A percentile compares a stretch with the other conserved stretches of the same genome.
Evolutionary conservation across 2,888 invertebrate species (phyloP).

Genomic region (Sussaba pulchella): DNA sequence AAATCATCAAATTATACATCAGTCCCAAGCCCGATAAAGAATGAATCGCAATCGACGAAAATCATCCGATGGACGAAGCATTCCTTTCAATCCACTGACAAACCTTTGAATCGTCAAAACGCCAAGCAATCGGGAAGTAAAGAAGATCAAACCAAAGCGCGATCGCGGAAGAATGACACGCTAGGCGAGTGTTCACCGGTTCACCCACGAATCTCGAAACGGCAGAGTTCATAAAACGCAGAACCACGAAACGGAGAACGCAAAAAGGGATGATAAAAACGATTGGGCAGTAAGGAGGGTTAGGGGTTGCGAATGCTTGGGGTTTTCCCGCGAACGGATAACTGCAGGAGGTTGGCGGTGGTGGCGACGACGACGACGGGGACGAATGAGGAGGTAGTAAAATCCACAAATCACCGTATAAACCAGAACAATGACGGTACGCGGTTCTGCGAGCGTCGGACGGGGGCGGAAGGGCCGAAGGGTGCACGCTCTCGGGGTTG

Average conservation of each 20-base stretch:
- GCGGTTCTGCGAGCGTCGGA: conserved; percentile 70
- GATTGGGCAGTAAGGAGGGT: conserved; percentile 34
- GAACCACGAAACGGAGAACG: conserved; percentile 7
- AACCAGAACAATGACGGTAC: conserved; percentile 83
- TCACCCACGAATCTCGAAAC: conserved; percentile 20
- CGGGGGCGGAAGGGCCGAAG: conserved; percentile 55
- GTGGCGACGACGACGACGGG: conserved; percentile 56
- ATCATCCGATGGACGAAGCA: no score
- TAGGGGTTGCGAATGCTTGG: conserved; percentile 60
- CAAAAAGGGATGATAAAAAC: conserved; percentile 34
- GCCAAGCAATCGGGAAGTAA: no score
- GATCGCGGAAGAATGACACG: background rate
- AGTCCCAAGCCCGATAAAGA: no score
- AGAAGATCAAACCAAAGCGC: background rate
- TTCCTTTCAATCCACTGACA: background rate
- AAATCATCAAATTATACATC: no score
- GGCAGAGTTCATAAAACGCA: conserved; percentile 48
- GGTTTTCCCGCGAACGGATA: conserved; percentile 30
- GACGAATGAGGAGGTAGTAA: conserved; percentile 74
- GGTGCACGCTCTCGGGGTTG: conserved; percentile 66
- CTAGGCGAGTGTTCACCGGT: conserved; percentile 6
- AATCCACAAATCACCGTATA: conserved; percentile 84
- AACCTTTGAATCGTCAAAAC: background rate
- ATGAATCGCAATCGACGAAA: background rate
- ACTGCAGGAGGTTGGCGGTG: conserved; percentile 33